Evolutionary conservation across 2,888 invertebrate genomes (phyloP), one percentile per base, ranked within the genome.

Genomic region (Trissolcus brochymenae): DNA sequence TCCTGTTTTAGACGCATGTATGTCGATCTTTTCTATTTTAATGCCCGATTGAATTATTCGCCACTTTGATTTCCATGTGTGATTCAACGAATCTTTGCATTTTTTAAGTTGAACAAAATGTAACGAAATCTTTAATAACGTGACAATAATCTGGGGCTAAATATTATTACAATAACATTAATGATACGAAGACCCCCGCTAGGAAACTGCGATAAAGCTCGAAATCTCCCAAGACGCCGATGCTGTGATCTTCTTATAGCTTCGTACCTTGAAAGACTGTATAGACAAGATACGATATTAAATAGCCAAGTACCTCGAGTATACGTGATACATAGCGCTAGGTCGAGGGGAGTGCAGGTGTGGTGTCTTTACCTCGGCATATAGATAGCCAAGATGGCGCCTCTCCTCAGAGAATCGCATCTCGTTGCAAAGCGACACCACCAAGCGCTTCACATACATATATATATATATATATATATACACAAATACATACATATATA

Each of bases 151-250:
- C 35, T n/a, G 49, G 25, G 17, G 55, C 19, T 50, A 59, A 67
- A 67, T 67, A 62, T 71, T 67, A 67, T 67, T 67, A 67, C 40
- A 66, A 72, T 67, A 71, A 76, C 61, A 54, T 66, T 75, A 79
- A 79, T 73, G 68, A 79, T 57, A 60, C 55, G 35, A 73, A 68
- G 53, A 62, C 65, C 72, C 29, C 76, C 80, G 81, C 80, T 79
- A 83, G 84, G 83, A 82, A 84, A 83, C 82, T 83, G 79, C 81
- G 79, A 79, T 79, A 79, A 76, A 73, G 72, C 76, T 65, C 54
- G 65, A 76, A 73, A 76, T 76, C 72, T 79, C 76, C 76, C 71
- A 61, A 68, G 68, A 79, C 76, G 73, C 71, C 79, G 80, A 76
- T 64, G 56, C 71, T 72, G 67, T 75, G 78, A 79, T 75, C 76